phyloP scores from a whole-genome alignment of 1,140 invertebrate genomes.

The Tetramorium parvispinum region DNA sequence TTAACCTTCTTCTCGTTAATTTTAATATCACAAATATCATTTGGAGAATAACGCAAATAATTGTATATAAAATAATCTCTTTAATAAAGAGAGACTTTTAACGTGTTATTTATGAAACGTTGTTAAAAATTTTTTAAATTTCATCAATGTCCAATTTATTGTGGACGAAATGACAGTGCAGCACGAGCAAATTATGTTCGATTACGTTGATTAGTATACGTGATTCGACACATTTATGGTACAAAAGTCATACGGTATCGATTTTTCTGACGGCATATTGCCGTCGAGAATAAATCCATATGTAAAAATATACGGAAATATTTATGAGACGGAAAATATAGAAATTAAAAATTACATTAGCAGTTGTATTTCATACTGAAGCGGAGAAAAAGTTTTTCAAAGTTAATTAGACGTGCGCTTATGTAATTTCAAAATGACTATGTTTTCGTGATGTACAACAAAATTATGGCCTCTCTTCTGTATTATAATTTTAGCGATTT shows the following conservation, averaged over 20 bases:
- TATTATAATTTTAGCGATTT: background rate
- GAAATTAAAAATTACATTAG: background rate
- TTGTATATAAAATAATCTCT: background rate
- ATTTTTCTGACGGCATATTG: background rate
- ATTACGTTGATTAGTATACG: constrained; percentile 38
- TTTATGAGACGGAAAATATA: constrained; percentile 18
- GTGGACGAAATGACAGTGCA: background rate
- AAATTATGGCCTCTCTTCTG: background rate
- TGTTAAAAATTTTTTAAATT: background rate
- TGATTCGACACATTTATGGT: background rate
- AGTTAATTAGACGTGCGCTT: background rate
- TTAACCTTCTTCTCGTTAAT: background rate
- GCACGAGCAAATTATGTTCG: background rate
- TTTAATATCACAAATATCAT: background rate
- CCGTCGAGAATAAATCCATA: background rate
- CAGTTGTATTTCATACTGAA: background rate
- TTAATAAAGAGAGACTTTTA: background rate
- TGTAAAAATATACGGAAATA: background rate
- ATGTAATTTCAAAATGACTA: background rate
- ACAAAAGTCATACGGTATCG: background rate
- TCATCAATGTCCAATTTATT: background rate
- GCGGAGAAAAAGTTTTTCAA: background rate
- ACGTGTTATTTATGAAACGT: constrained; percentile 4
- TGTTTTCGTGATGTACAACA: background rate
- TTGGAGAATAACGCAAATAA: background rate